phyloP scores from a whole-genome alignment of 2,888 invertebrate species.

The Drosophila quinaria region DNA sequence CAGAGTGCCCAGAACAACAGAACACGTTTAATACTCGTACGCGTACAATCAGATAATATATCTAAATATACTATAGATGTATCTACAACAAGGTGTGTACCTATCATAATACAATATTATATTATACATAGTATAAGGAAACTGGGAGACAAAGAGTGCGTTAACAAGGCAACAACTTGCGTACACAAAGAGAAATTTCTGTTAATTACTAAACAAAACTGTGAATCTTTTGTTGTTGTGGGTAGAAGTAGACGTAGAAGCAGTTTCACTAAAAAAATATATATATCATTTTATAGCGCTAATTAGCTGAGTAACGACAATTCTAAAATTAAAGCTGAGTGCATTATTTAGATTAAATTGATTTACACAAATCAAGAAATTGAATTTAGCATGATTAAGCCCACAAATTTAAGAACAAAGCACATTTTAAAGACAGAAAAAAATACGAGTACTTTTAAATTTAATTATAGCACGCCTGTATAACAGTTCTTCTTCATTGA shows the following conservation, averaged over 20 bases:
- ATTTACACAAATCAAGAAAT: neutral
- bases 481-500: neutral
- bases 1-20: slow-evolving; percentile 20
- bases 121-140: slow-evolving; percentile 21
- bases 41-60: slow-evolving; percentile 43
- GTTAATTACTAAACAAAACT: slow-evolving; percentile 49
- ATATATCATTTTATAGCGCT: slow-evolving; percentile 18
- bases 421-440: neutral
- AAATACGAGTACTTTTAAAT: neutral
- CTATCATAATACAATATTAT: slow-evolving; percentile 19
- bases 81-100: slow-evolving; percentile 11
- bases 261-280: slow-evolving; percentile 36
- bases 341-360: neutral
- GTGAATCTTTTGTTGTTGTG: slow-evolving; percentile 19
- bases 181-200: slow-evolving; percentile 59
- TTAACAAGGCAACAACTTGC: slow-evolving; percentile 29
- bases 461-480: slow-evolving; percentile 1
- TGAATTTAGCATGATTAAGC: neutral
- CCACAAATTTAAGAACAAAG: neutral
- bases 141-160: slow-evolving; percentile 45
- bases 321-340: slow-evolving; percentile 25
- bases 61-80: neutral
- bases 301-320: slow-evolving; percentile 30
- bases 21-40: slow-evolving; percentile 32
- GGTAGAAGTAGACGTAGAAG: slow-evolving; percentile 1